phyloP scores from a whole-genome alignment of 2,797 vertebrate species.

The Pipistrellus pipistrellus region DNA sequence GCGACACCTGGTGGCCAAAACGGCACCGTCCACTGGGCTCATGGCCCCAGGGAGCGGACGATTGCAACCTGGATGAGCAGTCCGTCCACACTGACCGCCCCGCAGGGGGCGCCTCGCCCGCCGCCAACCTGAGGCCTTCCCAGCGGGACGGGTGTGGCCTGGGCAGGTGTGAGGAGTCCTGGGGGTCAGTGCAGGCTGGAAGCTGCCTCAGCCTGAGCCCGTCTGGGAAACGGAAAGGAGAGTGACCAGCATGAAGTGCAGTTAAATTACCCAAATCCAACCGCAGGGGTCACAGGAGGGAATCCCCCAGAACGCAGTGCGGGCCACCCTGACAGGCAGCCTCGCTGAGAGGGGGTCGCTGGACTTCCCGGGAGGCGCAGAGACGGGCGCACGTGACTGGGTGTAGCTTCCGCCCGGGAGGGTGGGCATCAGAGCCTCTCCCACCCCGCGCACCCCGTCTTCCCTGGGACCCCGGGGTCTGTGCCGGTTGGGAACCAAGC shows the following conservation, averaged over 20 bases:
- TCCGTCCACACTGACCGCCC: neutral
- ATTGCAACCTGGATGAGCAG: neutral
- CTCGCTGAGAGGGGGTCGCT: accelerated
- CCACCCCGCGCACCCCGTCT: neutral
- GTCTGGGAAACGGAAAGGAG: neutral
- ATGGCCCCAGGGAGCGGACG: accelerated
- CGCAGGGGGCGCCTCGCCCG: neutral
- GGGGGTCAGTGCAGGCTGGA: neutral
- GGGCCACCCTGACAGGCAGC: neutral
- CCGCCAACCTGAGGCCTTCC: neutral
- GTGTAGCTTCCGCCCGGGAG: accelerated
- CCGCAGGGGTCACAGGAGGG: neutral
- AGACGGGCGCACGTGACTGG: accelerated
- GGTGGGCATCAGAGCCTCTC: accelerated
- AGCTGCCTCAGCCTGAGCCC: neutral
- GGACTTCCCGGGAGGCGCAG: neutral
- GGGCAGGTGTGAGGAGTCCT: neutral
- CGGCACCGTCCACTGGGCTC: neutral
- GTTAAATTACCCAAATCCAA: neutral
- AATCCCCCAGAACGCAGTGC: accelerated
- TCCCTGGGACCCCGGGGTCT: no score
- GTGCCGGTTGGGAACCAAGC: neutral
- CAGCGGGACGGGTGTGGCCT: neutral
- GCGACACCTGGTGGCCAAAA: constrained; percentile 59
- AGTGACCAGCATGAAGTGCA: neutral